phyloP scores from a whole-genome alignment of 2,888 invertebrate genomes.

The Mystacides longicornis region DNA sequence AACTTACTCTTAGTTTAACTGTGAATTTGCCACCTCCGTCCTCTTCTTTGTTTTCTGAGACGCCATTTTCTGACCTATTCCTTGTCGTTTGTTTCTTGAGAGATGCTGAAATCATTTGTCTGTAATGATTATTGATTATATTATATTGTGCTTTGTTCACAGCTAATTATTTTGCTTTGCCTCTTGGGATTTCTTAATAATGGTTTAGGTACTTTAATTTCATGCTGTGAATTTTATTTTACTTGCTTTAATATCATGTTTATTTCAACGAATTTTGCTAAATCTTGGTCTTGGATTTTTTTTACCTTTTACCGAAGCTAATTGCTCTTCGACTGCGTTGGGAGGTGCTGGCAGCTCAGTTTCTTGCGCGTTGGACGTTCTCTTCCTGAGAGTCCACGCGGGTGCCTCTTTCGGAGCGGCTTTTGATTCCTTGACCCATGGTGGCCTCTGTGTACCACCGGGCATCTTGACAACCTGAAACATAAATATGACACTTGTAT shows the following conservation, averaged over 20 bases:
- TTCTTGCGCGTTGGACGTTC: slow-evolving; percentile 16
- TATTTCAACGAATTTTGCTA: too few relatives aligned
- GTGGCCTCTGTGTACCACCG: slow-evolving; percentile 57
- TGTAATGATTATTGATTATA: neutral
- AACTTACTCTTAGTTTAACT: slow-evolving; percentile 14
- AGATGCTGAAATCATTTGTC: slow-evolving; percentile 33
- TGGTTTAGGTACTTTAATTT: too few relatives aligned
- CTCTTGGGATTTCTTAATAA: too few relatives aligned
- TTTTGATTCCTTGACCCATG: slow-evolving; percentile 63
- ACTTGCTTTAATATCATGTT: too few relatives aligned
- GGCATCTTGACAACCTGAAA: slow-evolving; percentile 34
- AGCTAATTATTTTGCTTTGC: too few relatives aligned
- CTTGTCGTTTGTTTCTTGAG: slow-evolving; percentile 43
- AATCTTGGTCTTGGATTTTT: too few relatives aligned
- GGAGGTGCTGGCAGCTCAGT: slow-evolving; percentile 12
- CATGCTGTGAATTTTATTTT: too few relatives aligned
- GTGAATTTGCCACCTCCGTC: slow-evolving; percentile 12
- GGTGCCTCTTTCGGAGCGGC: slow-evolving; percentile 52
- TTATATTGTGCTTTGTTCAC: too few relatives aligned
- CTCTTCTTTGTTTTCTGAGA: slow-evolving; percentile 17
- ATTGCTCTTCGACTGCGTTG: slow-evolving; percentile 22
- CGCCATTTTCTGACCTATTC: slow-evolving; percentile 24
- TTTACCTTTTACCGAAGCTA: slow-evolving; percentile 22
- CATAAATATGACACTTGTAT: too few relatives aligned
- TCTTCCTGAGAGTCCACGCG: slow-evolving; percentile 54